Evolutionary conservation across 2,888 invertebrate species (phyloP).

Genomic region (Buathra laborator): DNA sequence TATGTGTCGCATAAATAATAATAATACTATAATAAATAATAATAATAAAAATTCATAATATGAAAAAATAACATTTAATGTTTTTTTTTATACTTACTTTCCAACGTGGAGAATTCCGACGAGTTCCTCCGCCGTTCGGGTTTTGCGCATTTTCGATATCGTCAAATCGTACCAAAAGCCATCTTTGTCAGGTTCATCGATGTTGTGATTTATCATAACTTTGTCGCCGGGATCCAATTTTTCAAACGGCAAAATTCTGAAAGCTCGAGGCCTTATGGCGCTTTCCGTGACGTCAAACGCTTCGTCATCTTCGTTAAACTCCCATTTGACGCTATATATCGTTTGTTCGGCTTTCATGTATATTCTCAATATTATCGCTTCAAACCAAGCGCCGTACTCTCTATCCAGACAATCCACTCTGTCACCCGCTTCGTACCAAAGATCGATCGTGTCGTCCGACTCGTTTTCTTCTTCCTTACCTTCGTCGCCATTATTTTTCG

Average conservation of each 20-base stretch:
- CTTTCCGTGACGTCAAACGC: conserved; percentile 84
- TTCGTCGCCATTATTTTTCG: conserved; percentile 1
- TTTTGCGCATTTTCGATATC: conserved; percentile 85
- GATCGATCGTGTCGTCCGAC: conserved; percentile 83
- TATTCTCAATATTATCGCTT: conserved; percentile 88
- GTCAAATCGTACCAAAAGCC: conserved; percentile 91
- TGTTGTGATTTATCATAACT: conserved; percentile 92
- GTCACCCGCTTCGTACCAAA: conserved; percentile 88
- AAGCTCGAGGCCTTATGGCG: conserved; percentile 90
- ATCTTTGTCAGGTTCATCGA: conserved; percentile 88
- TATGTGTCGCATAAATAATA: neutral
- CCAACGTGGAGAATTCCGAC: conserved; percentile 88
- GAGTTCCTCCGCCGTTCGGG: conserved; percentile 84
- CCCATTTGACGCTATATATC: conserved; percentile 77
- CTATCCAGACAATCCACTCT: conserved; percentile 88
- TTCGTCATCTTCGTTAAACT: conserved; percentile 84
- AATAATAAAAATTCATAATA: too few relatives aligned
- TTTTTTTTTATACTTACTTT: conserved; percentile 69
- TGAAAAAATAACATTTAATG: neutral
- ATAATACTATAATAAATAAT: too few relatives aligned
- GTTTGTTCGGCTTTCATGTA: conserved; percentile 81
- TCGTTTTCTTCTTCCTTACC: conserved; percentile 62
- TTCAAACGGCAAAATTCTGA: conserved; percentile 86
- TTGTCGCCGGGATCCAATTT: conserved; percentile 88
- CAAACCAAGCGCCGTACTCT: conserved; percentile 90